A percentile compares a stretch with the other conserved stretches of the same genome.
Conservation (phyloP, 2,888 invertebrate genomes). For the Agriotes lineatus region DNA sequence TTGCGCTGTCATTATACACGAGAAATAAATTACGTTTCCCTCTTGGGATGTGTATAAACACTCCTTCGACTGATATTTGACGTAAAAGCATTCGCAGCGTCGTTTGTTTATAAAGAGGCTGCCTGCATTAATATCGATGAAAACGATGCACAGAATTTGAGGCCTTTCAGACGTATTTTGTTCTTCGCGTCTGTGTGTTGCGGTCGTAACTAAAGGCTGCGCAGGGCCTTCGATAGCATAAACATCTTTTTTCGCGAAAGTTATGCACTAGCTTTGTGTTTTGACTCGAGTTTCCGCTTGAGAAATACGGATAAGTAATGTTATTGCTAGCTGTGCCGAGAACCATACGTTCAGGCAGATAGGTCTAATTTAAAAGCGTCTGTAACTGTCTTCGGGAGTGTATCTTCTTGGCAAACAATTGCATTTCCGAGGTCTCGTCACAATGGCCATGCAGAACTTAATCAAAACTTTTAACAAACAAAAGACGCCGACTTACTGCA, state of each 20-base stretch:
- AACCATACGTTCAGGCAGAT: constrained; percentile 25
- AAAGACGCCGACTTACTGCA: constrained; percentile 47
- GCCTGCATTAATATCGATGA: no score
- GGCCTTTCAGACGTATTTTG: background rate
- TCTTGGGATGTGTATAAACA: constrained; percentile 7
- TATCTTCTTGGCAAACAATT: constrained; percentile 38
- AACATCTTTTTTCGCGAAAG: constrained; percentile 12
- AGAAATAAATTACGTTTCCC: constrained; percentile 11
- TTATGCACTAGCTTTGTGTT: constrained; percentile 14
- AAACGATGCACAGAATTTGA: no score
- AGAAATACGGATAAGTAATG: constrained; percentile 23
- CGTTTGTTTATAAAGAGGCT: no score
- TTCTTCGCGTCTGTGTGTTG: background rate
- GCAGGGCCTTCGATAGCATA: constrained; percentile 13
- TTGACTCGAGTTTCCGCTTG: constrained; percentile 8
- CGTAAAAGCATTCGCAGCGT: no score
- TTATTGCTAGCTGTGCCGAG: constrained; percentile 14
- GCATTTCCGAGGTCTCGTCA: constrained; percentile 46
- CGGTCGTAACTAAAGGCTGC: background rate
- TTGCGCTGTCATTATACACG: background rate
- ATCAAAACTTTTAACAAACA: constrained; percentile 53
- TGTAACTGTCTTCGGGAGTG: constrained; percentile 23
- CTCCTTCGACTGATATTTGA: background rate
- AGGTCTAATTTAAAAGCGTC: constrained; percentile 38
- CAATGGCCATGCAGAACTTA: constrained; percentile 51